These are phyloP conservation scores for Argyrosomus regius DNA, from an alignment of 2,797 vertebrate genomes.

Conservation along the genomic window DNA sequence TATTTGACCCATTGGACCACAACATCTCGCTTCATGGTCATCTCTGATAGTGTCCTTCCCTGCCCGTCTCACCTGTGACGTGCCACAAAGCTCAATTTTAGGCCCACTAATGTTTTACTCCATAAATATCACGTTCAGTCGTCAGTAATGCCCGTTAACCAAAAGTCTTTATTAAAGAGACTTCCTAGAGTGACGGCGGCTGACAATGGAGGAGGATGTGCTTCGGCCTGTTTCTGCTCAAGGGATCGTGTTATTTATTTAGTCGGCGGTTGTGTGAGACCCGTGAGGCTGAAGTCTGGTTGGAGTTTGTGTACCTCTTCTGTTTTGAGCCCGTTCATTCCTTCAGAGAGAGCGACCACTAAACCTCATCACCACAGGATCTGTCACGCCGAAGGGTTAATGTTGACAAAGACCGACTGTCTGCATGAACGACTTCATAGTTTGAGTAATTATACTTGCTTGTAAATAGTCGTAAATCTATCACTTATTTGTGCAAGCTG, in stretches of 20 bases:
- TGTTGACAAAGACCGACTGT: neutral
- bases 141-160: neutral
- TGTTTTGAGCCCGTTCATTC: neutral
- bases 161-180: neutral
- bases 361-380: neutral
- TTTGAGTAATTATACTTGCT: neutral
- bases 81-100: constrained; percentile 13
- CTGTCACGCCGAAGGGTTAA: neutral
- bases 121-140: neutral
- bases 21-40: neutral
- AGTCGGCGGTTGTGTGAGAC: neutral
- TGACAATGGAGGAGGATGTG: neutral
- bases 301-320: neutral
- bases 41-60: neutral
- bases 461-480: neutral
- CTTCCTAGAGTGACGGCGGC: too few relatives aligned
- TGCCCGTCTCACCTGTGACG: neutral
- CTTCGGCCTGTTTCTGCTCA: neutral
- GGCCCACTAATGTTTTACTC: constrained; percentile 8
- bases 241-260: neutral
- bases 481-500: neutral
- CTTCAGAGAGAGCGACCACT: neutral
- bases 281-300: neutral
- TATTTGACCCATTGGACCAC: neutral
- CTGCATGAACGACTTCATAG: neutral